Conservation (phyloP, 1,140 invertebrate genomes). For the Bombus impatiens region DNA sequence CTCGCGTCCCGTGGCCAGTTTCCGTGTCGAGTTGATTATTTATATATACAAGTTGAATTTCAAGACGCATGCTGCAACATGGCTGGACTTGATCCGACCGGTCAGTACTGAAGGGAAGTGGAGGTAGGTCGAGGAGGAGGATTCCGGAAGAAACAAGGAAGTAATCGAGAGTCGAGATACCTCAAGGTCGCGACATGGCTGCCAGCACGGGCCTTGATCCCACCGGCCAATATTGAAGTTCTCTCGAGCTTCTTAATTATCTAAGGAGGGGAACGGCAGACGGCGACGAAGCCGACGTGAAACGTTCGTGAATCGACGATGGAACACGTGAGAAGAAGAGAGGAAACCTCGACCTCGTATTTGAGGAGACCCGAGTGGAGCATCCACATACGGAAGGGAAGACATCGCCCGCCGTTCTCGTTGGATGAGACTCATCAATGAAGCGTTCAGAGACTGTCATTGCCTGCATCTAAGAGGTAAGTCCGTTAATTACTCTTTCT, state of each 20-base stretch:
- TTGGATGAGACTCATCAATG: constrained; percentile 55
- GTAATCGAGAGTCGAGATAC: constrained; percentile 45
- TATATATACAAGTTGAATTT: not conserved
- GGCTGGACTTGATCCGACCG: constrained; percentile 74
- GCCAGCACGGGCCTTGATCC: constrained; percentile 73
- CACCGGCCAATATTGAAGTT: constrained; percentile 76
- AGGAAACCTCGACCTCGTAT: constrained; percentile 79
- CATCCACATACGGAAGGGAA: constrained; percentile 81
- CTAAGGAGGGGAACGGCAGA: constrained; percentile 14
- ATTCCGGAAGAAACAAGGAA: constrained; percentile 62
- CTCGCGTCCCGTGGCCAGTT: not conserved
- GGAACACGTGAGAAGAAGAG: constrained; percentile 73
- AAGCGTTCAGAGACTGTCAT: constrained; percentile 51
- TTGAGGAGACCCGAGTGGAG: constrained; percentile 80
- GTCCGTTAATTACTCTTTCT: constrained; percentile 40
- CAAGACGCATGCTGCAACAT: constrained; percentile 53
- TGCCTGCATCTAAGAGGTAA: constrained; percentile 65
- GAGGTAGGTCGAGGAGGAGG: constrained; percentile 52
- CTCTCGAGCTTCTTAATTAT: constrained; percentile 14
- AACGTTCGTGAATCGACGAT: constrained; percentile 39
- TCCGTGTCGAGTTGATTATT: constrained; percentile 15
- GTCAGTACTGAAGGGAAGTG: constrained; percentile 68
- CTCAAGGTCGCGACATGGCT: constrained; percentile 78
- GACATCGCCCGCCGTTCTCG: constrained; percentile 68
- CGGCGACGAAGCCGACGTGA: not conserved